Conservation (phyloP, 2,888 invertebrate genomes). For the Melinaea menophilus region DNA sequence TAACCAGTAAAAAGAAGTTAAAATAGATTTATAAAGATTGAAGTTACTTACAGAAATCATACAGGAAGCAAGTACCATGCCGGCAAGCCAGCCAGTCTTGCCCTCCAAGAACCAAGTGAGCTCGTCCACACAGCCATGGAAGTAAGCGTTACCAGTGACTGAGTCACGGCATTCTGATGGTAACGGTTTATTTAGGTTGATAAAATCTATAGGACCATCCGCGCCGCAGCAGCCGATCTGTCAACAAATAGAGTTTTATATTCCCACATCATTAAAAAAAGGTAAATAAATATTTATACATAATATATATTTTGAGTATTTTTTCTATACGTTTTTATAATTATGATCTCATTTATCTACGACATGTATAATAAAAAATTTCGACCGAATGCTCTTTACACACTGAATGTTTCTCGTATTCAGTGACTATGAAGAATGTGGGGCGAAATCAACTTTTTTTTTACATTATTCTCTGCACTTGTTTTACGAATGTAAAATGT, state of each 20-base stretch:
- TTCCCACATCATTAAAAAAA: too few relatives aligned
- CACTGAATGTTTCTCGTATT: too few relatives aligned
- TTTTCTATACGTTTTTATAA: too few relatives aligned
- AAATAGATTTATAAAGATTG: constrained; percentile 5
- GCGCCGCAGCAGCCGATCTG: constrained; percentile 95
- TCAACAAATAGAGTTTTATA: constrained; percentile 6
- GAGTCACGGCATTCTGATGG: constrained; percentile 91
- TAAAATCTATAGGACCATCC: constrained; percentile 89
- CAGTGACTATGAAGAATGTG: too few relatives aligned
- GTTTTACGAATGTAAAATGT: too few relatives aligned
- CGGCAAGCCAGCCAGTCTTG: constrained; percentile 90
- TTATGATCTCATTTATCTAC: too few relatives aligned
- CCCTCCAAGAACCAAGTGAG: constrained; percentile 92
- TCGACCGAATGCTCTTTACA: too few relatives aligned
- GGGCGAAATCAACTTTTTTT: too few relatives aligned
- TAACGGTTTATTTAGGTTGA: constrained; percentile 85
- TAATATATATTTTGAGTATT: too few relatives aligned
- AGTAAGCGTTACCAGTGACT: constrained; percentile 92
- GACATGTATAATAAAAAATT: too few relatives aligned
- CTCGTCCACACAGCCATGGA: constrained; percentile 92
- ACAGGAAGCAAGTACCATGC: constrained; percentile 85
- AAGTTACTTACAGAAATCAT: constrained; percentile 84
- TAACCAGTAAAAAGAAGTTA: not conserved
- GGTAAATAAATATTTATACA: too few relatives aligned
- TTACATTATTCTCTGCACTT: too few relatives aligned